Evolutionary conservation across 2,113 vertebrate species (phyloP), one percentile per base, ranked within the genome.

Genomic region (Podiceps cristatus): DNA sequence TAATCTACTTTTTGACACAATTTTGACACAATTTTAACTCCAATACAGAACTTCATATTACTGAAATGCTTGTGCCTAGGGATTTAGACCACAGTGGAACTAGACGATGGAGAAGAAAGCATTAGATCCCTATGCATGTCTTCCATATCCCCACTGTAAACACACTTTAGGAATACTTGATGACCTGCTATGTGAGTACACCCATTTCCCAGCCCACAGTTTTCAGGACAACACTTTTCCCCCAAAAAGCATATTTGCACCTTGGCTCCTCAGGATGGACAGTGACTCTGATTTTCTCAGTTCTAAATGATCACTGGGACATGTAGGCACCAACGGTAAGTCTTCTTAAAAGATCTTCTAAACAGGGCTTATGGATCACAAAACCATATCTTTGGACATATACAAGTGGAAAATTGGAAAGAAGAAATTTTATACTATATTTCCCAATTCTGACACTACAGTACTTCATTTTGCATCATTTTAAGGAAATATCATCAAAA

Each of bases 51-150:
- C 87, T 9, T 94, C 24, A n/a, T 37, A 83, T 95, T 86, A 95
- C 81, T 82, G 60, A 96, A 93, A 93, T 66, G 59, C 33, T 93
- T 96, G 19, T 81, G 40, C 81, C 83, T 68, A 77, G 59, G 55
- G 50, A 88, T 93, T 95, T 95, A 76, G 49, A 73, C 23, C 11
- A 60, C 4, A 76, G 18, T 13, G 40, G 35, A 86, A 50, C 5
- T 13, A 49, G 29, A 52, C 15, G 55, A 52, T 3, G 16, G 29
- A 80, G 18, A 2, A 76, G 40, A 86, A 60, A 40, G 23, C 72
- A 79, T 60, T 68, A 88, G 27, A 60, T 31, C 8, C 13, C 15
- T 67, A 8, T 33, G 35, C 10, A 56, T 1, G 2, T 47, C 13
- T 63, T 78, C 40, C 68, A 16, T 42, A 47, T 69, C 14, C 27